Base-by-base conservation (phyloP, 1,140 invertebrate species). In the Eriocheir sinensis region DNA sequence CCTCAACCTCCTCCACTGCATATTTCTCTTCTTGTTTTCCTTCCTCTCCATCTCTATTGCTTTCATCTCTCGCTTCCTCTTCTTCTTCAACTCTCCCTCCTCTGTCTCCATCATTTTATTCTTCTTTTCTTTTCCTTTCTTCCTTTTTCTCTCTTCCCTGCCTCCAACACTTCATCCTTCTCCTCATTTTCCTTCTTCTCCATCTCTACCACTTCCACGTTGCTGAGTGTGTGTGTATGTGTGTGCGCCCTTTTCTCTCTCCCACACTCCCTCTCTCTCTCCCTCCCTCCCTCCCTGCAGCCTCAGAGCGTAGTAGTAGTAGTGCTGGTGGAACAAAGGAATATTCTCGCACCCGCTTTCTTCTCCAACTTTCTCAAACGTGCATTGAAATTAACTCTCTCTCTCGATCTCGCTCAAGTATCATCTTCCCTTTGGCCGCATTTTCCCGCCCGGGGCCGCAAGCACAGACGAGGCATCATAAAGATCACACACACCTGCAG, bases 351-450 rank as follows among this genome's bases (percentile, higher is more conserved):
- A 72, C 60, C 60, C 60, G 60, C 60, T 72, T 72, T 72, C 60
- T 72, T 72, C 60, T 72, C 21, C 60, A 72, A n/a, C 60, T 72
- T 72, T 72, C 60, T 72, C 60, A 72, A 72, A 72, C 60, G 60
- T 72, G 60, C 60, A 72, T 72, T 72, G 60, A 72, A 72, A 72
- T 72, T 72, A 72, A 72, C 60, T 72, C 60, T 72, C 60, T 72
- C 60, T 72, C 27, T 72, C 60, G 17, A 72, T 72, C n/a, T 72
- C 60, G 60, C 60, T 72, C 60, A 72, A 72, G 60, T 72, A 72
- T 72, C 60, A 72, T 72, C 60, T 72, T 72, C 60, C 60, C 60
- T 72, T 72, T 72, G 60, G 60, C 60, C 60, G 60, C 60, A 72
- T 72, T 72, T 72, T 72, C 60, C 27, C 60, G 27, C 60, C 60